Evolutionary conservation across 2,113 vertebrate genomes (phyloP).

Genomic region (Fregata magnificens): DNA sequence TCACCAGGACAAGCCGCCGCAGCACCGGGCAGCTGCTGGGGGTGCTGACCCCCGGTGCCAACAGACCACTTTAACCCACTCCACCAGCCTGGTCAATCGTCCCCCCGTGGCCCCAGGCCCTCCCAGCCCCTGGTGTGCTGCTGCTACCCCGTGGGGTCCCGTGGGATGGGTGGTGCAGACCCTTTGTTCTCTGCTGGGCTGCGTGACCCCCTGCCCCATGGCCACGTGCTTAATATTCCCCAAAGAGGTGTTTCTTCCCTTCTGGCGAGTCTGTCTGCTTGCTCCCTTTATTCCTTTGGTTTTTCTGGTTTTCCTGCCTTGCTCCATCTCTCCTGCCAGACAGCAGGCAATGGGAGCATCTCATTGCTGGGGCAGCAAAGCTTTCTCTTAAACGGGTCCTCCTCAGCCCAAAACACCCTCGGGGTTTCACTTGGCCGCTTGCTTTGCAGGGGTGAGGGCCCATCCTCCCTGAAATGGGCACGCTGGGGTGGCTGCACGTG

Average conservation of each 20-base stretch:
- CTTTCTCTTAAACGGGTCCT: not conserved
- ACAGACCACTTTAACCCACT: too few relatives aligned
- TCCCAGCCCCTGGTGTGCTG: not conserved
- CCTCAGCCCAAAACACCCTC: not conserved
- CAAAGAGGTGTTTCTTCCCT: not conserved
- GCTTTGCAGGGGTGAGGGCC: not conserved
- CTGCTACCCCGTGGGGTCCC: rapidly evolving
- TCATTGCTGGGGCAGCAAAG: rapidly evolving
- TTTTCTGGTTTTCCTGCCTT: not conserved
- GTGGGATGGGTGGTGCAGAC: not conserved
- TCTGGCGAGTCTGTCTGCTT: not conserved
- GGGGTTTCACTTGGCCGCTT: rapidly evolving
- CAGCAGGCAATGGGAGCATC: too few relatives aligned
- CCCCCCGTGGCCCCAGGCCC: too few relatives aligned
- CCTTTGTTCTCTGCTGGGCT: not conserved
- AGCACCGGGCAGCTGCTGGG: not conserved
- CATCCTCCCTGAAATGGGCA: rapidly evolving
- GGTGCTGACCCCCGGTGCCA: not conserved
- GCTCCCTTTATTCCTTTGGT: not conserved
- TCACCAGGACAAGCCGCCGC: not conserved
- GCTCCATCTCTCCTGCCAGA: not conserved
- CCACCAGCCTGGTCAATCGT: rapidly evolving
- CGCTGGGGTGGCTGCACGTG: rapidly evolving
- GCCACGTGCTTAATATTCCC: not conserved
- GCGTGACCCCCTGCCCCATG: not conserved